Evolutionary conservation across 2,113 vertebrate genomes (phyloP), one percentile per base, ranked within the genome.

Genomic region (Ivindomyrus marchei): DNA sequence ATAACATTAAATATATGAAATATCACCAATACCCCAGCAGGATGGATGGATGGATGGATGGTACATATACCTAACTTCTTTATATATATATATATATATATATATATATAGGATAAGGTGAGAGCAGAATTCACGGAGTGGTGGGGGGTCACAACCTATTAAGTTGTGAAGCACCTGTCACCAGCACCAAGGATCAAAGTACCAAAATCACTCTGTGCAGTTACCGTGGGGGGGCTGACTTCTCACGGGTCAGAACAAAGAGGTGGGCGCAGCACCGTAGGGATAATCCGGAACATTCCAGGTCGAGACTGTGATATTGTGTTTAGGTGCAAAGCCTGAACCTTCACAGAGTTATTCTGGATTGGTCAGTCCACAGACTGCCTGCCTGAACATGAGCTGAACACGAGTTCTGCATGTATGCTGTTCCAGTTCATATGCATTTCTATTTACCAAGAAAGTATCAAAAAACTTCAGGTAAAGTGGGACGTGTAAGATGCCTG

Each of bases 191-290:
- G 89, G 47, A 88, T 90, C 89, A 88, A 90, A 90, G 87, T 90
- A 90, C 86, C 87, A 70, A 80, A 88, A 88, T 90, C 87, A 90
- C 87, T 90, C 85, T 88, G 42, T 46, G 42, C 27, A 19, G 58
- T 70, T 21, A 27, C 62, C 88, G 42, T 46, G n/a, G 46, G 27
- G 56, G n/a, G 89, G 19, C 17, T 66, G n/a, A 49, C 45, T 90
- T 90, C 56, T 77, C 27, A 24, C 5, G 46, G 85, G 13, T n/a
- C 53, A 46, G 58, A 21, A 42, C 15, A 50, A 45, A n/a, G 70
- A 52, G 74, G 36, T 19, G 52, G 49, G 52, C 27, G 2, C 3
- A 42, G 10, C 8, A 6, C 47, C n/a, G n/a, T 27, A 13, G 47
- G 84, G 46, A 80, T 80, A 42, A 80, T 80, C 36, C 74, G 2